phyloP scores from a whole-genome alignment of 1,140 invertebrate genomes.

The Microplitis demolitor region DNA sequence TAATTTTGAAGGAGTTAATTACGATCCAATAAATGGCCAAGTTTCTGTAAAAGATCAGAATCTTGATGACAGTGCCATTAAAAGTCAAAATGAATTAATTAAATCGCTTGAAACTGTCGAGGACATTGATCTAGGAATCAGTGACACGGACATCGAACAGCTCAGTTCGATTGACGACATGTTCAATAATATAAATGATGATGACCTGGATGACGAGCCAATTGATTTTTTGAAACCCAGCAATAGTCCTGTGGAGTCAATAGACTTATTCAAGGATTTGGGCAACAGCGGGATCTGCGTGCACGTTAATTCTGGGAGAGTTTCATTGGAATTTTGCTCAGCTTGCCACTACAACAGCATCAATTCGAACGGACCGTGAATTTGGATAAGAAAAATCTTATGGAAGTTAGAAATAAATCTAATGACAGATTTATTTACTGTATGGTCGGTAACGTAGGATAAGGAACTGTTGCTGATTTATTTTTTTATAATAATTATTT shows the following conservation, averaged over 20 bases:
- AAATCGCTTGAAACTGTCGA: conserved; percentile 18
- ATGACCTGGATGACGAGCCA: conserved; percentile 30
- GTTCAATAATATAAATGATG: background rate
- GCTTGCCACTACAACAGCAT: conserved; percentile 53
- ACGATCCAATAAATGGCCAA: background rate
- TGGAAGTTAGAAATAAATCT: background rate
- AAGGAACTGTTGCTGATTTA: background rate
- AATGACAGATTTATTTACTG: background rate
- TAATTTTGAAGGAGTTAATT: conserved; percentile 24
- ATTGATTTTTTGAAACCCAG: conserved; percentile 10
- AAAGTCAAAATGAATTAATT: no score
- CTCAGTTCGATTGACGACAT: background rate
- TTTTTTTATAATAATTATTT: background rate
- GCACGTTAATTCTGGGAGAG: conserved; percentile 61
- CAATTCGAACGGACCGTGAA: conserved; percentile 25
- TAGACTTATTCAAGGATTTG: conserved; percentile 34
- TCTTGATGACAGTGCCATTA: background rate
- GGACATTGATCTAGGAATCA: background rate
- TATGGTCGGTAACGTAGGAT: background rate
- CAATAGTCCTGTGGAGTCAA: conserved; percentile 5
- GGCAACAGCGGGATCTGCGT: conserved; percentile 58
- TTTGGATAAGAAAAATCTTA: background rate
- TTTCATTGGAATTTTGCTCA: conserved; percentile 64
- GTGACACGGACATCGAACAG: background rate
- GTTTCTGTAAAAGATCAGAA: background rate